phyloP scores from a whole-genome alignment of 2,888 invertebrate species.

The Phortica magna region DNA sequence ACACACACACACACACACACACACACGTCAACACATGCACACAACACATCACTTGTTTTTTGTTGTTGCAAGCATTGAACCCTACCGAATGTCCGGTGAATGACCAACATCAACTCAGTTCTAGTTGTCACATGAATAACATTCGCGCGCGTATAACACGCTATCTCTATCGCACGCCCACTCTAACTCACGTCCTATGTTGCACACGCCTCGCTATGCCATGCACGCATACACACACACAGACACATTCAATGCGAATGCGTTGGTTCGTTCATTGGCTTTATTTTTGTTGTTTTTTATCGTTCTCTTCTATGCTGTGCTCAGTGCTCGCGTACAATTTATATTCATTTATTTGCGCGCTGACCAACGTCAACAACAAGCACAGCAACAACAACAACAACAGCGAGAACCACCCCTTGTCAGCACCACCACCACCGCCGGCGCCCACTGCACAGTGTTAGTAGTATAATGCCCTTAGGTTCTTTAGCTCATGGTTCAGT shows the following conservation, averaged over 20 bases:
- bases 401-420: not conserved
- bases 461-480: conserved; percentile 1
- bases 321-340: conserved; percentile 18
- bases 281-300: not conserved
- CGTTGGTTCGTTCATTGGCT: conserved; percentile 25
- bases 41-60: not conserved
- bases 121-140: conserved; percentile 68
- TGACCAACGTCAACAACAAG: not conserved
- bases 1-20: not conserved
- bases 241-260: not conserved
- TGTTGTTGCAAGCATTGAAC: conserved; percentile 17
- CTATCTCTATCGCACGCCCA: not conserved
- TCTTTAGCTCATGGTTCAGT: conserved; percentile 9
- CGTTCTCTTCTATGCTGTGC: not conserved
- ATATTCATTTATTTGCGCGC: conserved; percentile 32
- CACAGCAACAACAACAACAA: not conserved
- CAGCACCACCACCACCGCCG: not conserved
- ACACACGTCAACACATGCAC: not conserved
- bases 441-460: not conserved
- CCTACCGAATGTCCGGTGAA: conserved; percentile 52
- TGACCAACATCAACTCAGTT: conserved; percentile 71
- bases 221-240: not conserved
- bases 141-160: not conserved
- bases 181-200: not conserved
- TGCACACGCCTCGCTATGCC: not conserved